Conservation (phyloP, 2,888 invertebrate genomes). For the Cinara cedri region DNA sequence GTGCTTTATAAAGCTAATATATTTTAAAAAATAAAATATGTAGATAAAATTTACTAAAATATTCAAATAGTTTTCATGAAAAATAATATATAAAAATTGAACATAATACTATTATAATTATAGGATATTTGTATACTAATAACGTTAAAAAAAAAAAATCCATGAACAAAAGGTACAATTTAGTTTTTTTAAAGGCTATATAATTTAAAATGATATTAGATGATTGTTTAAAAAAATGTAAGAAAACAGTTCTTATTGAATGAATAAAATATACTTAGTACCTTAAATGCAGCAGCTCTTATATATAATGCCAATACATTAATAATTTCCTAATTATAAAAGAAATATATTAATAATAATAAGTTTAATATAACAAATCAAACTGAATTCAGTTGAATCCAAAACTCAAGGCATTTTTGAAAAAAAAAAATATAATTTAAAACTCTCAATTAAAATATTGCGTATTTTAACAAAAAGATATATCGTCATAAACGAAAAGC, state of each 20-base stretch:
- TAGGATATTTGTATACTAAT: neutral
- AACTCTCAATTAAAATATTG: constrained; percentile 35
- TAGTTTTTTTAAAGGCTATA: neutral
- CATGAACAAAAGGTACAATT: neutral
- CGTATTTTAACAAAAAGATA: constrained; percentile 31
- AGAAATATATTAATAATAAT: constrained; percentile 26
- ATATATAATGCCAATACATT: constrained; percentile 21
- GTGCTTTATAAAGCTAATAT: neutral
- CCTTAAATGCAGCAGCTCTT: neutral
- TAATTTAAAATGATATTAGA: neutral
- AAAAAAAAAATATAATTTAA: constrained; percentile 44
- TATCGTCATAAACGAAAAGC: constrained; percentile 13
- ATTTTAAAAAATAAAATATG: neutral
- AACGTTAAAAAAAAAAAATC: neutral
- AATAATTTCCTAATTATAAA: constrained; percentile 23
- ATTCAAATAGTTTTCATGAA: constrained; percentile 17
- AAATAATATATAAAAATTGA: neutral
- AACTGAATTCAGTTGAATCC: constrained; percentile 11
- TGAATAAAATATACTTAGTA: neutral
- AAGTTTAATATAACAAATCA: constrained; percentile 7
- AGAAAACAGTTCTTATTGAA: neutral
- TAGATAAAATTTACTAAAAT: neutral
- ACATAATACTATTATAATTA: constrained; percentile 5
- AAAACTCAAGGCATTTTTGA: constrained; percentile 21
- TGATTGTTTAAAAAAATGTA: neutral